A percentile compares a stretch with the other conserved stretches of the same genome.
Conservation (phyloP, 2,888 invertebrate species). For the Aphidius colemani region DNA sequence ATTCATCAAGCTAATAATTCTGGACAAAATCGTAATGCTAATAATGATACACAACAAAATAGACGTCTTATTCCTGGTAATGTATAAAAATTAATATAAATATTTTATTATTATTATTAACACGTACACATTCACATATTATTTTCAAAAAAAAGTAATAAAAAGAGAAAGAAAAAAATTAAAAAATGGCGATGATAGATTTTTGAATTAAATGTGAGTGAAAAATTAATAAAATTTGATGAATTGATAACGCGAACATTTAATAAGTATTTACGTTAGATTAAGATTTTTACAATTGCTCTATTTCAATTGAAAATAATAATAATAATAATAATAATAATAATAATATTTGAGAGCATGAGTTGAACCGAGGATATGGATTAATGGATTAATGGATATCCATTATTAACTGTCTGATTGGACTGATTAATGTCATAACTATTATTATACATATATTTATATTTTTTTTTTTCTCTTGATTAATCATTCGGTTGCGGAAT, state of each 20-base stretch:
- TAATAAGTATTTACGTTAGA: slow-evolving; percentile 56
- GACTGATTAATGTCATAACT: too few species aligned
- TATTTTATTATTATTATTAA: neutral
- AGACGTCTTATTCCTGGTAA: slow-evolving; percentile 54
- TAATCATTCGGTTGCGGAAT: too few species aligned
- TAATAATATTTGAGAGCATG: too few species aligned
- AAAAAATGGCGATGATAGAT: slow-evolving; percentile 24
- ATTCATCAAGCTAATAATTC: slow-evolving; percentile 38
- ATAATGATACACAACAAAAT: slow-evolving; percentile 39
- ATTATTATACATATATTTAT: too few species aligned
- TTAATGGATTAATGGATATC: too few species aligned
- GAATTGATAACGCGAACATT: slow-evolving; percentile 44
- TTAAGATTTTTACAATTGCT: slow-evolving; percentile 56
- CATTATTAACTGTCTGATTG: too few species aligned
- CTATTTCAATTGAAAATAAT: neutral
- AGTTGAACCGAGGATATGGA: too few species aligned
- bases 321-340: too few species aligned
- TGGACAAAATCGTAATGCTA: slow-evolving; percentile 40
- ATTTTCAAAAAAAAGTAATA: neutral
- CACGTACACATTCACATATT: neutral
- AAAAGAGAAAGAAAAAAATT: neutral
- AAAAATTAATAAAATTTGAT: slow-evolving; percentile 19
- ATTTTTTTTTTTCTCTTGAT: too few species aligned
- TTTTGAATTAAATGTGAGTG: neutral
- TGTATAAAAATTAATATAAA: slow-evolving; percentile 41